A percentile compares a stretch with the other conserved stretches of the same genome.
phyloP scores from a whole-genome alignment of 2,888 invertebrate species.

The Cybosia mesomella region DNA sequence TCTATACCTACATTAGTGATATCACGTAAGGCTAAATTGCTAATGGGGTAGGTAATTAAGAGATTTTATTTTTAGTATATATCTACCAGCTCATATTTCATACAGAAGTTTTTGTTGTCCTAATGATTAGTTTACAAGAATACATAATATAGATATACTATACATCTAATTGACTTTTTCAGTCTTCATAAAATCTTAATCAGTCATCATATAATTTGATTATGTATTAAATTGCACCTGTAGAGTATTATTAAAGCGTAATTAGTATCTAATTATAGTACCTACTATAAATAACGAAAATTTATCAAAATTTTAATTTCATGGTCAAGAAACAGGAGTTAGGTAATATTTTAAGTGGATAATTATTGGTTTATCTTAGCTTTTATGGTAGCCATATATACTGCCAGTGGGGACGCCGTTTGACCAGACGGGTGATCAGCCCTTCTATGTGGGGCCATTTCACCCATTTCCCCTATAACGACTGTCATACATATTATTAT shows the following conservation, averaged over 20 bases:
- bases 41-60: neutral
- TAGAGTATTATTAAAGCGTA: constrained; percentile 1
- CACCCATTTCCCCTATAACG: too few species aligned
- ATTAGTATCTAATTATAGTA: constrained; percentile 9
- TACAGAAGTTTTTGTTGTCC: neutral
- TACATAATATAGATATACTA: neutral
- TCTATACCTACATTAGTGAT: neutral
- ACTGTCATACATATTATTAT: too few species aligned
- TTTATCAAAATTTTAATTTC: neutral
- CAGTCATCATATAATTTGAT: constrained; percentile 24
- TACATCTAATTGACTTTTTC: neutral
- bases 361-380: neutral
- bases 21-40: neutral
- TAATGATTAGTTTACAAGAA: neutral
- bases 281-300: constrained; percentile 11
- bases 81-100: neutral
- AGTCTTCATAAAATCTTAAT: neutral
- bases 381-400: neutral
- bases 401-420: too few species aligned
- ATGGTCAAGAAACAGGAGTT: constrained; percentile 4
- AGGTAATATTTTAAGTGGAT: neutral
- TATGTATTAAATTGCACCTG: constrained; percentile 17
- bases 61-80: neutral
- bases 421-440: too few species aligned
- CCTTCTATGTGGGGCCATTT: too few species aligned